Conservation (phyloP, 2,797 vertebrate species). For the Melanotaenia maccullochi region DNA sequence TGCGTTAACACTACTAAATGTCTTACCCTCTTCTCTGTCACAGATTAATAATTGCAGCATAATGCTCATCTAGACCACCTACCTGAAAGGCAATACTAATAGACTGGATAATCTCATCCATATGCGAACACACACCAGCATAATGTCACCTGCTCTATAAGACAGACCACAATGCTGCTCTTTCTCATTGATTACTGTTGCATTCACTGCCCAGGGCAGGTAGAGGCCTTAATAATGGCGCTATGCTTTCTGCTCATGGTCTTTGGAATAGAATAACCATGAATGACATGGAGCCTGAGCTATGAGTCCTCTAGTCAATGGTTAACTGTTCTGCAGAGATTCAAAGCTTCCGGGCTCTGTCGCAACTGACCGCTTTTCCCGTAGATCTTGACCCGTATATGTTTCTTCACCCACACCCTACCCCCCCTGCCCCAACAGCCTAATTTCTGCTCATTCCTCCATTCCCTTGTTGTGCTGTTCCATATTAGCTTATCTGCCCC, state of each 20-base stretch:
- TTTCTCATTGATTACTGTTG: conserved; percentile 78
- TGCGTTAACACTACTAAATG: background rate
- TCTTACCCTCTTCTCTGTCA: background rate
- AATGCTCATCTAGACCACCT: conserved; percentile 47
- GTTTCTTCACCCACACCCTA: conserved; percentile 36
- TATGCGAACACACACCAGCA: conserved; percentile 23
- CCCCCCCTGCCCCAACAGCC: conserved; percentile 20
- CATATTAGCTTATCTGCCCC: conserved; percentile 75
- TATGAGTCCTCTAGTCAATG: conserved; percentile 74
- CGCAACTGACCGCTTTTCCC: conserved; percentile 63
- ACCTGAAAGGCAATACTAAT: conserved; percentile 42
- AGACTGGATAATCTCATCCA: conserved; percentile 52
- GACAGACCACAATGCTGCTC: conserved; percentile 58
- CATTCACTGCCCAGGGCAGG: conserved; percentile 70
- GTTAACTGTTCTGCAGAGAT: conserved; percentile 78
- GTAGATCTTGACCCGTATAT: conserved; percentile 65
- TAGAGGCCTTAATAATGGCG: conserved; percentile 67
- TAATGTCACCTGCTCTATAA: conserved; percentile 46
- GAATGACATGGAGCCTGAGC: conserved; percentile 67
- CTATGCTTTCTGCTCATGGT: conserved; percentile 64
- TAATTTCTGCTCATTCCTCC: conserved; percentile 56
- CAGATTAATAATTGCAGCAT: conserved; percentile 27
- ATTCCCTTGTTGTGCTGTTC: conserved; percentile 53
- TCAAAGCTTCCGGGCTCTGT: conserved; percentile 69
- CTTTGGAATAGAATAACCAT: conserved; percentile 62